Conservation (phyloP, 2,113 vertebrate species). For the Microcebus tavaratra region DNA sequence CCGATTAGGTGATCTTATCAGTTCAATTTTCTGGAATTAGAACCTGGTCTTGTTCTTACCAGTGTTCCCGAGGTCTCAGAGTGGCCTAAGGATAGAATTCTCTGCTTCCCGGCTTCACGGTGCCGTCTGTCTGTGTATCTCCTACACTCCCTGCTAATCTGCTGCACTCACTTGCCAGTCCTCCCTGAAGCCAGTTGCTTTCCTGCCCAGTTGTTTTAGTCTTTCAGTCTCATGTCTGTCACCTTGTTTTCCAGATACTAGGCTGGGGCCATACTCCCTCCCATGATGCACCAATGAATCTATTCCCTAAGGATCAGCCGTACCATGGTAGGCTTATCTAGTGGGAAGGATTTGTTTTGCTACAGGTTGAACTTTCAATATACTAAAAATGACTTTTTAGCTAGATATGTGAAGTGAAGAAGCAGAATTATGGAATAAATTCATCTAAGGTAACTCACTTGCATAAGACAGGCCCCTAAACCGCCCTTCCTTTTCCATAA, state of each 20-base stretch:
- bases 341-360: background rate
- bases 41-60: background rate
- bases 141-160: rapidly evolving
- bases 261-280: rapidly evolving
- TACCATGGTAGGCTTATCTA: background rate
- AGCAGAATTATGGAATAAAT: conserved; percentile 21
- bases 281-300: background rate
- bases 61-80: background rate
- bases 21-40: background rate
- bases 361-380: background rate
- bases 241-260: background rate
- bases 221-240: background rate
- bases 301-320: background rate
- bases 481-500: background rate
- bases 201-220: background rate
- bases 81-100: too few relatives aligned
- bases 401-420: background rate
- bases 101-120: background rate
- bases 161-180: background rate
- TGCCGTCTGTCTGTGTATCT: background rate
- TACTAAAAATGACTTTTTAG: background rate
- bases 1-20: background rate
- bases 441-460: background rate
- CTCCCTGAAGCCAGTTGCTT: background rate
- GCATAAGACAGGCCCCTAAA: background rate